Base-by-base conservation (phyloP, 2,888 invertebrate genomes). In the Trissolcus japonicus region DNA sequence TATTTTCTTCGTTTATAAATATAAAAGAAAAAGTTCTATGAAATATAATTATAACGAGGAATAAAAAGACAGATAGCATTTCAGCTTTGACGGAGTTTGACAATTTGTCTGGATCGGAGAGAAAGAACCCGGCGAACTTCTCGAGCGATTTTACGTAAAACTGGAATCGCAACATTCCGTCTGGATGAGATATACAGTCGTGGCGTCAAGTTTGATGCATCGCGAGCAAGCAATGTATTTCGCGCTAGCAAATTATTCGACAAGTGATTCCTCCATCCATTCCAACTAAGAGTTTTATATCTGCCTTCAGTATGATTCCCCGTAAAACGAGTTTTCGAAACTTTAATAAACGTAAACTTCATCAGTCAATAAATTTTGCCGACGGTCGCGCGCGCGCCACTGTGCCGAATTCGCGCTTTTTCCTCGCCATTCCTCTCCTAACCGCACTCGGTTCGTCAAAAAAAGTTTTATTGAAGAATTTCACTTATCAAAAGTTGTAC, bases 281-380 rank as follows among this genome's bases (percentile, higher is more conserved):
- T 68, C 21, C 29, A 56, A 56, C 56, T 66, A 62, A 40, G 55
- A 60, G 55, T 73, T 73, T 73, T 73, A 73, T 73, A 60, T 40
- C 48, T 53, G 19, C 53, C 17, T 73, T 65, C 73, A 65, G 59
- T 60, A 55, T 66, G 54, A 66, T 54, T 73, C 65, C 53, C 59
- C 63, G 59, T 63, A n/a, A 72, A 72, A 72, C 72, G 63, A 72
- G 71, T 71, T 71, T 40, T 21, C 61, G 25, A 65, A 71, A 63
- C 65, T 72, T 72, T 65, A 59, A 63, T 65, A 51, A 72, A 63
- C 46, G 65, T 46, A 59, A 65, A 72, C 72, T 65, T 59, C 65
- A 59, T 29, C 59, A 19, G 72, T 72, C 72, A 54, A 65, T 72
- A 65, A 65, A 72, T 65, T 63, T 60, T 19, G 40, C 51, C 21